Evolutionary conservation across 2,113 vertebrate genomes (phyloP).

Genomic region (Hemichromis elongatus): DNA sequence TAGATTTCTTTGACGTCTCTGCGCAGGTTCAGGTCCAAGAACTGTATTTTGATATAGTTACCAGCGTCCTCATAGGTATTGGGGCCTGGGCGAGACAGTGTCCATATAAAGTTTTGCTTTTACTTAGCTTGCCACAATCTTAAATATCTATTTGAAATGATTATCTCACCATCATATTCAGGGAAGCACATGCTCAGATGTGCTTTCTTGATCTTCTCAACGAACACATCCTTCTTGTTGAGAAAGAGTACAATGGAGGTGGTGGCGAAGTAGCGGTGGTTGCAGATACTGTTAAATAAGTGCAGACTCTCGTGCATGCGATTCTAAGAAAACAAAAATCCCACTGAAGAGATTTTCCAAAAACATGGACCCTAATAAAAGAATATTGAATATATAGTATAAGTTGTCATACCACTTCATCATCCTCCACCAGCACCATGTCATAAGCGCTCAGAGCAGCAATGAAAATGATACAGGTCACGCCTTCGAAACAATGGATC

Average conservation of each 20-base stretch:
- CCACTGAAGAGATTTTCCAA: neutral
- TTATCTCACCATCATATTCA: conserved; percentile 85
- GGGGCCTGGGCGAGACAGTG: conserved; percentile 72
- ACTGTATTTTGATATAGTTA: conserved; percentile 94
- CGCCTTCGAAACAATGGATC: conserved; percentile 98
- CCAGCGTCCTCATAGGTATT: conserved; percentile 95
- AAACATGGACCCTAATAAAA: neutral
- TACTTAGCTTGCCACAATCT: neutral
- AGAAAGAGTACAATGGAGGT: conserved; percentile 98
- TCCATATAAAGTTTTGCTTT: neutral
- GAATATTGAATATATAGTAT: neutral
- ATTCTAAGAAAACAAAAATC: conserved; percentile 73
- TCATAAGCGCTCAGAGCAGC: conserved; percentile 95
- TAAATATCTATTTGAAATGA: neutral
- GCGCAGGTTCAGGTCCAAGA: conserved; percentile 91
- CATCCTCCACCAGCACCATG: conserved; percentile 92
- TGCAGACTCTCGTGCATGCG: conserved; percentile 99
- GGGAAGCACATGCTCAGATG: conserved; percentile 98
- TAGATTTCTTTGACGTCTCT: conserved; percentile 94
- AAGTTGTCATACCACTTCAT: conserved; percentile 82
- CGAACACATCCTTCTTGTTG: conserved; percentile 97
- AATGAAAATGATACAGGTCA: conserved; percentile 98
- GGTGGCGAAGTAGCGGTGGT: conserved; percentile 92
- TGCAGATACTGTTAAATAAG: conserved; percentile 99
- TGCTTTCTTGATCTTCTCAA: conserved; percentile 96